phyloP scores from a whole-genome alignment of 1,140 invertebrate species.

The Drosophila oshimai region DNA sequence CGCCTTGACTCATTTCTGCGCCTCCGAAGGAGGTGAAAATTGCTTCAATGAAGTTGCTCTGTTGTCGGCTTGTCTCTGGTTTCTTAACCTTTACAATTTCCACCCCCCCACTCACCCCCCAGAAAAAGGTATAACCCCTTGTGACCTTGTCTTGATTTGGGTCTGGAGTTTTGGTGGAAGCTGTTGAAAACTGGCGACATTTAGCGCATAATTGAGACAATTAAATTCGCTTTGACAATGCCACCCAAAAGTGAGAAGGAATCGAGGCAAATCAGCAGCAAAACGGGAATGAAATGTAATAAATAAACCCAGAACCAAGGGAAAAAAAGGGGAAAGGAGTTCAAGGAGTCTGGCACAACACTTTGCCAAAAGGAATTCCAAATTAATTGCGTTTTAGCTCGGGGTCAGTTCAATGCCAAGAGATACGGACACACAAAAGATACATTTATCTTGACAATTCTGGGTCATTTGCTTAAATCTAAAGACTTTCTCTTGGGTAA shows the following conservation, averaged over 20 bases:
- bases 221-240: slow-evolving; percentile 79
- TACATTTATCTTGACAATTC: slow-evolving; percentile 36
- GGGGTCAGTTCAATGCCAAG: slow-evolving; percentile 37
- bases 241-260: slow-evolving; percentile 29
- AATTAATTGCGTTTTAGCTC: slow-evolving; percentile 35
- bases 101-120: too few species aligned
- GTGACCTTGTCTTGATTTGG: slow-evolving; percentile 68
- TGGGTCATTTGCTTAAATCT: slow-evolving; percentile 25
- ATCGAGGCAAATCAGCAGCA: slow-evolving; percentile 60
- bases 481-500: background rate
- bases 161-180: slow-evolving; percentile 25
- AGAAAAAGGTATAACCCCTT: slow-evolving; percentile 6
- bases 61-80: slow-evolving; percentile 8
- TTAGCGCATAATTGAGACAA: slow-evolving; percentile 79
- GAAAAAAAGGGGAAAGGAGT: background rate
- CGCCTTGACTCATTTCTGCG: slow-evolving; percentile 20
- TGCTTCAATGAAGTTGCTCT: slow-evolving; percentile 56
- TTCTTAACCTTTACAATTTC: too few species aligned
- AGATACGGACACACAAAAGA: background rate
- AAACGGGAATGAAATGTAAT: slow-evolving; percentile 59
- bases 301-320: slow-evolving; percentile 40
- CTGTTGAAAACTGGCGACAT: slow-evolving; percentile 43
- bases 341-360: slow-evolving; percentile 19
- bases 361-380: slow-evolving; percentile 31
- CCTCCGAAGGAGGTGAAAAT: slow-evolving; percentile 41